These are phyloP conservation scores for Minunthozetes semirufus DNA, from an alignment of 2,888 invertebrate genomes.

Conservation along the genomic window DNA sequence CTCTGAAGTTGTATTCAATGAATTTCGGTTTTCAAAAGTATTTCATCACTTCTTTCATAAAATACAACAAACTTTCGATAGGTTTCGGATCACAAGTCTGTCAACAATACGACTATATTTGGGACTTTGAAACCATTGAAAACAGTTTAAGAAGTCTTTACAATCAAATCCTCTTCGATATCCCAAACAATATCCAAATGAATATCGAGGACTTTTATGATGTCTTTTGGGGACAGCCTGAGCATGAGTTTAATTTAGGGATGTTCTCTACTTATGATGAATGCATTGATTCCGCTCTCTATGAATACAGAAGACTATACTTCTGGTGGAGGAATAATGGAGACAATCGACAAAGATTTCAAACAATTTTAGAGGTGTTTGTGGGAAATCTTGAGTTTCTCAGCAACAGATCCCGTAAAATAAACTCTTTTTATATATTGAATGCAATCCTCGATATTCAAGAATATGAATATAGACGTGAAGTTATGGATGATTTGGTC, in stretches of 20 bases:
- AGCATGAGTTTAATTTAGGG: not conserved
- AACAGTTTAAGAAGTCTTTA: not conserved
- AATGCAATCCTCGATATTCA: not conserved
- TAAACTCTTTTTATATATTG: not conserved
- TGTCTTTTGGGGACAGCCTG: not conserved
- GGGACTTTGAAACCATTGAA: not conserved
- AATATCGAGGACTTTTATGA: not conserved
- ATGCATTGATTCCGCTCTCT: not conserved
- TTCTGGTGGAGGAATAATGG: not conserved
- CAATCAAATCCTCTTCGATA: not conserved
- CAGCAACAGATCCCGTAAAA: not conserved
- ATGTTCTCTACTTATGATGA: too few relatives aligned
- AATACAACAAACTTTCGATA: not conserved
- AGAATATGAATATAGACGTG: not conserved
- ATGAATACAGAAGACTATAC: not conserved
- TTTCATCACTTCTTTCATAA: not conserved
- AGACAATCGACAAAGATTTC: not conserved
- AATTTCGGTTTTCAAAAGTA: not conserved
- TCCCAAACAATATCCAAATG: not conserved
- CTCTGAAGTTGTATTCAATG: not conserved
- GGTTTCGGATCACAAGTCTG: not conserved
- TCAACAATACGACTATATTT: not conserved
- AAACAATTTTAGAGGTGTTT: not conserved
- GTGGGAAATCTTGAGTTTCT: not conserved
- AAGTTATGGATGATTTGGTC: slow-evolving; percentile 3